Evolutionary conservation across 2,888 invertebrate genomes (phyloP), one percentile per base, ranked within the genome.

Genomic region (Andrena fulva): DNA sequence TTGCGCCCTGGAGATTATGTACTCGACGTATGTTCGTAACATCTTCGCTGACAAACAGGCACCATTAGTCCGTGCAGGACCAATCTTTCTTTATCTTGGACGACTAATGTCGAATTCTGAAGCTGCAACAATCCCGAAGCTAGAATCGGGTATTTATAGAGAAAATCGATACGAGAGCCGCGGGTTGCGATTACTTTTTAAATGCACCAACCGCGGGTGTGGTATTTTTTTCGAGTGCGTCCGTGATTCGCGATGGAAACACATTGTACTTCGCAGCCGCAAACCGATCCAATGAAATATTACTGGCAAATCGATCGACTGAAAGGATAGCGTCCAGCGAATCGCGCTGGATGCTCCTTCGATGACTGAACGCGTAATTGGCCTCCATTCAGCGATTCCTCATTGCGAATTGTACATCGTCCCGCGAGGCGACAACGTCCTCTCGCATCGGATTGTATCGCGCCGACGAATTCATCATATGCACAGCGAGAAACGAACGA

Each of bases 111-210:
- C 52, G 35, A 70, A 48, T 70, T 35, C 29, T 12, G 62, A 63
- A 63, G 63, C 50, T 52, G 69, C 48, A 66, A 63, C 70, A 78
- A 66, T 66, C 70, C 48, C 33, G 50, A 31, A 63, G 77, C 63
- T n/a, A 27, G 42, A 31, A 68, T 29, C 54, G 29, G 16, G 27
- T 82, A 82, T 80, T 76, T 76, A 80, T 80, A 82, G 80, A 60
- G 27, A 16, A 48, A 69, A 82, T 82, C 80, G 80, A 80, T 80
- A 63, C 24, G 27, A 67, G 63, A 67, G 71, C 63, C 64, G 42
- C 48, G 63, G 63, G 70, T 80, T 52, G 70, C 64, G 80, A 80
- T 68, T 62, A 71, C 64, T 77, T 77, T 71, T 77, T 64, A 56
- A 70, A 64, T 75, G 48, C 59, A 8, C 24, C 54, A 16, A 12